Base-by-base conservation (phyloP, 2,113 vertebrate species). In the Nibea albiflora region DNA sequence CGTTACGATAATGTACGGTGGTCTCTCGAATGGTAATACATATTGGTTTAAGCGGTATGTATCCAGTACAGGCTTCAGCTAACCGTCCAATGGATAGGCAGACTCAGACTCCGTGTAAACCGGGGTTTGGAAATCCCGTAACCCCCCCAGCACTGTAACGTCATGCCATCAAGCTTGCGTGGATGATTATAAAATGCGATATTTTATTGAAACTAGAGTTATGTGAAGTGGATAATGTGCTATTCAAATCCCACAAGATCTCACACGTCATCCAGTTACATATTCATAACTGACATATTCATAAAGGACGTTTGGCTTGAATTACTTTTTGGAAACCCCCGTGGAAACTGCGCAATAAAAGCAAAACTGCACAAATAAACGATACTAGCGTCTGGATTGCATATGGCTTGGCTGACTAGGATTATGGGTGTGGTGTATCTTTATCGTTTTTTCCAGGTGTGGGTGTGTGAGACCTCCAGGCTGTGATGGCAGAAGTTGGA, bases 401-500 rank as follows among this genome's bases (percentile, higher is more conserved):
- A 19, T 1, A 19, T 50, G 49, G 17, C 24, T 19, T 49, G 24
- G 9, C 28, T 49, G 14, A 47, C 24, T 14, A 0, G 50, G 19
- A 6, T 7, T 39, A 8, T 39, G 35, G 24, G 46, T 70, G 60
- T 58, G 26, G 56, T 46, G 1, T 44, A 14, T 10, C 61, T 7
- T 26, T 49, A n/a, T 39, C 2, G 0, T 31, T 44, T 31, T 31
- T 24, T 72, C 1, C 11, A 26, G 22, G 35, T 26, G 65, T n/a
- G 28, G 12, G 68, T 17, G 9, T 52, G 47, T 50, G 39, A 39
- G 8, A 42, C 19, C 31, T 44, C 26, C 26, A 4, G 69, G 60
- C 73, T 49, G 73, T 2, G 11, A 94, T 93, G 92, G 92, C 91
- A 0, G 76, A 77, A 39, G 70, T 20, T 0, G 89, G 47, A 63